Evolutionary conservation across 1,140 invertebrate genomes (phyloP), one percentile per base, ranked within the genome.

Genomic region (Laodelphax striatellus): DNA sequence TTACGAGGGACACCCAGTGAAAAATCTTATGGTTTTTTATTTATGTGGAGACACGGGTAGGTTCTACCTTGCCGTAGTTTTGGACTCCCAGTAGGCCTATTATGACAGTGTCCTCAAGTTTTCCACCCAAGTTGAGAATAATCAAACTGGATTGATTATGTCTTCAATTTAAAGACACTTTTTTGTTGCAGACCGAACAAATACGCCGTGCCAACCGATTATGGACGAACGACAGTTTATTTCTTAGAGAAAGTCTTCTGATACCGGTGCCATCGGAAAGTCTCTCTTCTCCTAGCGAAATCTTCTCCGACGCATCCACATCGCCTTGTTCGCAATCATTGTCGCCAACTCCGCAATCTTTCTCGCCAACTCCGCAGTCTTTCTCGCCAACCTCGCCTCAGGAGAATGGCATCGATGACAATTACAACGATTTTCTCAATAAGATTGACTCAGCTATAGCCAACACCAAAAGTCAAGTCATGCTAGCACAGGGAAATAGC

Each of bases 371-470:
- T 62, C 43, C 17, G 14, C 41, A 56, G 19, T 38, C 13, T 21
- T 16, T 34, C 13, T 58, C 19, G 44, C 55, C 28, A 52, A 58
- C 19, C 58, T 46, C 34, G 62, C 57, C 28, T 56, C 61, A 19
- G 5, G 46, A 67, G 11, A 54, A 65, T 52, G 62, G 62, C 21
- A 38, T 62, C 17, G 64, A 86, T 81, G 73, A 81, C 77, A 78
- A 76, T 65, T 83, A 87, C 67, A 83, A 84, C 69, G 87, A 92
- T 67, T 93, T 92, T 72, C 79, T 94, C 66, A 87, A 81, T 63
- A 86, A 90, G 79, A 87, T 94, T 69, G 91, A 94, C 77, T 85
- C 82, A 63, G 86, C 88, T 19, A 89, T 94, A 70, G 90, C 89
- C 41, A 84, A 77, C 70, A 89, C 87, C 17, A 89, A 88, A 70